Base-by-base conservation (phyloP, 2,888 invertebrate species). In the Linyphia triangularis region DNA sequence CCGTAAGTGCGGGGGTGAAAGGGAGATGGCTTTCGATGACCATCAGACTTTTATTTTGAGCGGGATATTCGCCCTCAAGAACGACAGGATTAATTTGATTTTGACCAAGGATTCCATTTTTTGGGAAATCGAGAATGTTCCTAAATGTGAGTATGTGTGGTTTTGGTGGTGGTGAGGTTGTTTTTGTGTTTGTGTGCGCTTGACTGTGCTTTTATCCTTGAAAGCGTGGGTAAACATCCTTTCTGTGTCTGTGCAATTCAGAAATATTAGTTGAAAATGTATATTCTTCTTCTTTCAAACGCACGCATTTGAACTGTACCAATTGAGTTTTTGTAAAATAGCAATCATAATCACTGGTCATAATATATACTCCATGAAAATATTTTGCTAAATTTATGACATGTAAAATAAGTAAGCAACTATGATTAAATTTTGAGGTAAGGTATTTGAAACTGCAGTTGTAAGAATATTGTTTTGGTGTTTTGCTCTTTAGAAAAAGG, bases 101-200 rank as follows among this genome's bases (percentile, higher is more conserved):
- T 30, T 88, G 30, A 83, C 82, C 1, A 88, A 65, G n/a, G 59
- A 65, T 13, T 43, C 30, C 24, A 63, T 88, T 26, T 83, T 72
- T 3, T 88, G 78, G 78, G 83, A 83, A 30, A 24, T 65, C 10
- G 83, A 83, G 10, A 69, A 65, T 33, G 43, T 37, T 22, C 51
- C 82, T 13, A 78, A 88, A 33, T 83, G 88, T 88, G 72, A 88
- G 88, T 78, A 16, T 6, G 5, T 5, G 2, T 16, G 4, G 59
- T 30, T 22, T 26, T 1, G n/a, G 24, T 24, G 6, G 51, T 63
- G 0, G 61, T 26, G 37, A 19, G 13, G 13, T 33, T 59, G 51
- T 30, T 33, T 30, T 26, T n/a, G 30, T 67, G 24, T 63, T 40
- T n/a, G n/a, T 40, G 13, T 40, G 24, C 24, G 13, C 26, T 61